A percentile compares a stretch with the other conserved stretches of the same genome.
Evolutionary conservation across 2,113 vertebrate species (phyloP).

Genomic region (Zosterops lateralis): DNA sequence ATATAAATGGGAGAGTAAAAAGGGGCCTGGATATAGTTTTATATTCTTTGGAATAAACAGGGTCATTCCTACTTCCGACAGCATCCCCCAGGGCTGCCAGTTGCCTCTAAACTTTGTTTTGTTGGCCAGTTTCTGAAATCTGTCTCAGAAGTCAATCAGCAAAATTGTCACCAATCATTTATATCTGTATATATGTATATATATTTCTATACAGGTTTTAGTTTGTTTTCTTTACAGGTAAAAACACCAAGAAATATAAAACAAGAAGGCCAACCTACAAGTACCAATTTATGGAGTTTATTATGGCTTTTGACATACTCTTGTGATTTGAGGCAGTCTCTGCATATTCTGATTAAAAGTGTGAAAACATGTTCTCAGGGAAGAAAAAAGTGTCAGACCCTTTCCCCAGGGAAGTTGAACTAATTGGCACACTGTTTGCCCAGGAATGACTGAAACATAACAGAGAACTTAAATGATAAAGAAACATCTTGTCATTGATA

Average conservation of each 20-base stretch:
- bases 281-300: neutral
- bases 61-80: neutral
- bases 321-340: neutral
- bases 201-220: neutral
- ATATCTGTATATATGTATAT: neutral
- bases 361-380: neutral
- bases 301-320: neutral
- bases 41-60: neutral
- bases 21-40: neutral
- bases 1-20: neutral
- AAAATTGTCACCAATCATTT: neutral
- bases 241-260: neutral
- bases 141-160: neutral
- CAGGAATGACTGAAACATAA: neutral
- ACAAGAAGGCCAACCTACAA: neutral
- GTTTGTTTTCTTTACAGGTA: neutral
- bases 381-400: neutral
- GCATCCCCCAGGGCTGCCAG: neutral
- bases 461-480: neutral
- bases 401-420: neutral
- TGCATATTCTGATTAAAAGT: conserved; percentile 7
- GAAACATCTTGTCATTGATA: neutral
- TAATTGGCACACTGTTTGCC: conserved; percentile 9
- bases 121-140: neutral
- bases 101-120: neutral